Conservation (phyloP, 2,113 vertebrate species). For the Lagopus muta region DNA sequence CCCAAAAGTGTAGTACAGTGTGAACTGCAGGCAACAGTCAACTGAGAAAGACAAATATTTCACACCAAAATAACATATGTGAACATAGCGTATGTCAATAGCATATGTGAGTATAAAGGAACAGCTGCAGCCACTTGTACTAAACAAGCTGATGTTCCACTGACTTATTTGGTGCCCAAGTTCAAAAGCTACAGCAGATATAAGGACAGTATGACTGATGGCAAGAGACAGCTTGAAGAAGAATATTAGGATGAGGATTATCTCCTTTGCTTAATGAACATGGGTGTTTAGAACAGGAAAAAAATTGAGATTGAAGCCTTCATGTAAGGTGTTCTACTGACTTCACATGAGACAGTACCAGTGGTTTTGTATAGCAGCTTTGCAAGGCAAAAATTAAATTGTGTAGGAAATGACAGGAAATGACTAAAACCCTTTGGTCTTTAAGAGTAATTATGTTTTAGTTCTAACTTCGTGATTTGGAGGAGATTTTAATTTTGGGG, state of each 20-base stretch:
- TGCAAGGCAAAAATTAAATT: conserved; percentile 10
- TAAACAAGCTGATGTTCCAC: background rate
- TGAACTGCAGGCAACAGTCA: background rate
- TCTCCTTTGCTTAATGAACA: background rate
- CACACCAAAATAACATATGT: background rate
- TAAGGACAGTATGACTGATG: background rate
- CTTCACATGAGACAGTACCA: accelerated
- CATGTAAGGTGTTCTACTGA: background rate
- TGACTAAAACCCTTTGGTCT: background rate
- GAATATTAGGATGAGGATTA: background rate
- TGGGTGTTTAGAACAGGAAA: background rate
- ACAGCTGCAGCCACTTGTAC: background rate
- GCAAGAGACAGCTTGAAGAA: background rate
- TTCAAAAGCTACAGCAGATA: background rate
- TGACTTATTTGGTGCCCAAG: background rate
- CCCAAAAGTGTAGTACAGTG: background rate
- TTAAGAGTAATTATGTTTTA: background rate
- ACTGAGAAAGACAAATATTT: background rate
- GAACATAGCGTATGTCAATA: background rate
- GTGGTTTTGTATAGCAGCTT: background rate
- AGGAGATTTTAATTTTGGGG: background rate
- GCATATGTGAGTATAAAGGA: background rate
- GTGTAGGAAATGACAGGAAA: conserved; percentile 26
- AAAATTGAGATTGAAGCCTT: background rate
- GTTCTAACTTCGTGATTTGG: conserved; percentile 32